Percentiles rank a stretch among this genome's conserved stretches.
phyloP scores from a whole-genome alignment of 2,113 vertebrate genomes.

The Equus quagga region DNA sequence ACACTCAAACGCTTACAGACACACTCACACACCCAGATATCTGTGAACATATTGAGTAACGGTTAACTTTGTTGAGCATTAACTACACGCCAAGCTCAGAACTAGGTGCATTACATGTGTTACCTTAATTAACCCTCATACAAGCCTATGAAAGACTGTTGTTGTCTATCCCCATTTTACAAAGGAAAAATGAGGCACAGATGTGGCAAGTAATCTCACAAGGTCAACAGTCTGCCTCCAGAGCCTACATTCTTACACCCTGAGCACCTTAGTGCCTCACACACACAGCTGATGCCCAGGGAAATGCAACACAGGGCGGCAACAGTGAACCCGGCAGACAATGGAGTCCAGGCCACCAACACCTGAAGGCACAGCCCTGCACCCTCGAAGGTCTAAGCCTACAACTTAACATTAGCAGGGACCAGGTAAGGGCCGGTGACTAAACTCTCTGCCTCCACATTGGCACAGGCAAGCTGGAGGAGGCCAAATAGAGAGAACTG shows the following conservation, averaged over 20 bases:
- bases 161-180: neutral
- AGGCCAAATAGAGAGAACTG: conserved; percentile 55
- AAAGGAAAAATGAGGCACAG: neutral
- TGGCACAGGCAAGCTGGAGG: conserved; percentile 58
- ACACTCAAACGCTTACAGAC: neutral
- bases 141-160: neutral
- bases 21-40: neutral
- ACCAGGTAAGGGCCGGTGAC: conserved; percentile 62
- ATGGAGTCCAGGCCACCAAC: neutral
- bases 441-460: conserved; percentile 56
- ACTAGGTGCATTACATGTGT: neutral
- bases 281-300: neutral
- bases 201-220: neutral
- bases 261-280: neutral
- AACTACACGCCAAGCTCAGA: conserved; percentile 5
- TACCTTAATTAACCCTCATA: conserved; percentile 65
- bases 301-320: neutral
- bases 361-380: neutral
- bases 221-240: neutral
- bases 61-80: conserved; percentile 8
- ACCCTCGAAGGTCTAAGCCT: neutral
- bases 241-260: neutral
- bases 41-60: neutral
- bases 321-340: neutral
- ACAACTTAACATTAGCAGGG: neutral